Evolutionary conservation across 2,888 invertebrate species (phyloP).

Genomic region (Norana najaformis): DNA sequence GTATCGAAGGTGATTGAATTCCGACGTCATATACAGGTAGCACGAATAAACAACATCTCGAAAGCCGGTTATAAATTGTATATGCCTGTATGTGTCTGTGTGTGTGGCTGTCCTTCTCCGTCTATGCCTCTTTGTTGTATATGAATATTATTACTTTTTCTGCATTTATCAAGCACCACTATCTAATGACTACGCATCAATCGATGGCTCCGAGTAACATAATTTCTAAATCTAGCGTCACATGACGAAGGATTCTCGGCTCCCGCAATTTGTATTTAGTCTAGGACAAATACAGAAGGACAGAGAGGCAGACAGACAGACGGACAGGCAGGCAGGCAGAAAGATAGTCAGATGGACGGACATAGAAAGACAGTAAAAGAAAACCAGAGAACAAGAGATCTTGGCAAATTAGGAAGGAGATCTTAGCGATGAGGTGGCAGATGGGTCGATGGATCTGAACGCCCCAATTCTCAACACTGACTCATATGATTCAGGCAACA

Average conservation of each 20-base stretch:
- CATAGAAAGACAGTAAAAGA: neutral
- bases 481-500: neutral
- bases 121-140: no score
- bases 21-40: neutral
- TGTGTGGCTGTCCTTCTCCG: neutral
- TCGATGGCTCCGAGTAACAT: no score
- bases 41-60: neutral
- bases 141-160: no score
- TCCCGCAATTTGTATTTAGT: no score
- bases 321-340: slow-evolving; percentile 8
- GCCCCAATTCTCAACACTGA: neutral
- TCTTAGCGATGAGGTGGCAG: neutral
- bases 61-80: neutral
- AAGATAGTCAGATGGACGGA: neutral
- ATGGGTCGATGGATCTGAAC: neutral
- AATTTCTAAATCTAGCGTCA: no score
- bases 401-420: neutral
- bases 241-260: no score
- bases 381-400: neutral
- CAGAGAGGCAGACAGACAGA: neutral
- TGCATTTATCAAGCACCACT: no score
- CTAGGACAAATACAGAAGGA: neutral
- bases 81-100: neutral
- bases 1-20: neutral
- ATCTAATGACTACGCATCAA: no score